phyloP scores from a whole-genome alignment of 2,888 invertebrate genomes.

The Neoitamus cyanurus region DNA sequence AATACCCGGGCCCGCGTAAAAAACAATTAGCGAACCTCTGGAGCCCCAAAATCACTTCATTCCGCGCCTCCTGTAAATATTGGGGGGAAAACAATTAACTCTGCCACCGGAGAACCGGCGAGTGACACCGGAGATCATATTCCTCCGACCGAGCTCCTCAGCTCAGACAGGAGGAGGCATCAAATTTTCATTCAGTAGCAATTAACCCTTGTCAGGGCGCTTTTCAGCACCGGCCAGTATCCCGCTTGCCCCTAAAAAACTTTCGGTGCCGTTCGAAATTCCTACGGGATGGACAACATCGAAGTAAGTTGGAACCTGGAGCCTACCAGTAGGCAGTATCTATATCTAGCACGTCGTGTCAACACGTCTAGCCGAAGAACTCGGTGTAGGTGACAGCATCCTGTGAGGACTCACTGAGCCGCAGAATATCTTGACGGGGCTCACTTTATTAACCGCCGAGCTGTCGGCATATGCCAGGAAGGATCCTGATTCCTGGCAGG shows the following conservation, averaged over 20 bases:
- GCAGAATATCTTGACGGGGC: conserved; percentile 1
- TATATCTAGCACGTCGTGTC: not conserved
- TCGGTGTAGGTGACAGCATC: not conserved
- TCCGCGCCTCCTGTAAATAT: conserved; percentile 10
- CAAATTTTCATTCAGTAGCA: not conserved
- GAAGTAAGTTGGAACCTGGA: no score
- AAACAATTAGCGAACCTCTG: not conserved
- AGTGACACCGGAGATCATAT: conserved; percentile 16
- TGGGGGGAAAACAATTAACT: conserved; percentile 4
- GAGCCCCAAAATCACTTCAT: not conserved
- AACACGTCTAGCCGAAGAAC: not conserved
- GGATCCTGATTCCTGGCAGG: not conserved
- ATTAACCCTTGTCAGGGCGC: conserved; percentile 15
- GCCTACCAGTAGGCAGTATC: no score
- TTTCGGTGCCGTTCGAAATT: not conserved
- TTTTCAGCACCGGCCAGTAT: not conserved
- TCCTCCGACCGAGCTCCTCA: not conserved
- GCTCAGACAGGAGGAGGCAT: not conserved
- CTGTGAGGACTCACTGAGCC: not conserved
- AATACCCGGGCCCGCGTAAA: not conserved
- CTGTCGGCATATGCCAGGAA: not conserved
- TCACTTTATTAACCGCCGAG: conserved; percentile 6
- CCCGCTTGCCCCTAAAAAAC: not conserved
- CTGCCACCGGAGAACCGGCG: not conserved
- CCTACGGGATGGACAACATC: not conserved